phyloP scores from a whole-genome alignment of 2,888 invertebrate species.

The Lapara coniferarum region DNA sequence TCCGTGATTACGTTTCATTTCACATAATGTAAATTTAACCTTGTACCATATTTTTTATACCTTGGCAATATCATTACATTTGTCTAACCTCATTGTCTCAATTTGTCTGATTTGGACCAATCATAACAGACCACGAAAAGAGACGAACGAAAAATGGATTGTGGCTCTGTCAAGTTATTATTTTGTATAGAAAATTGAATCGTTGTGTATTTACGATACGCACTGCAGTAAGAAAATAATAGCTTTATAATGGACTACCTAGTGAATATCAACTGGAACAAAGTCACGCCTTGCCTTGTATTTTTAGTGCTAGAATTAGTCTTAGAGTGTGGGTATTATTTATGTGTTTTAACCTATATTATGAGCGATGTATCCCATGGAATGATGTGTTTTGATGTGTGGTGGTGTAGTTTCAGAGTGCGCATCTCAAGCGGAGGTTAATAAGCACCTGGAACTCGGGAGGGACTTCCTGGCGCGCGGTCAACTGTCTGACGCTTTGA shows the following conservation, averaged over 20 bases:
- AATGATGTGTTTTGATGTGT: conserved; percentile 46
- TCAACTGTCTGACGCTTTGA: conserved; percentile 97
- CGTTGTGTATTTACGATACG: conserved; percentile 56
- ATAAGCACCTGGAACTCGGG: conserved; percentile 97
- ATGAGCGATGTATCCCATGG: conserved; percentile 43
- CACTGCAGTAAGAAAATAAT: conserved; percentile 58
- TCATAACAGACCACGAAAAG: conserved; percentile 82
- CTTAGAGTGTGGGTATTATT: conserved; percentile 84
- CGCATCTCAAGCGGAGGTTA: conserved; percentile 90
- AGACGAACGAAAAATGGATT: conserved; percentile 78
- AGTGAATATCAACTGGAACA: conserved; percentile 84
- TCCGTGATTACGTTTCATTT: neutral
- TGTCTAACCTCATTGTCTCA: conserved; percentile 21
- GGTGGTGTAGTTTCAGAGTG: conserved; percentile 86
- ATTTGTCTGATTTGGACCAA: conserved; percentile 81
- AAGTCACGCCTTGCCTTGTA: conserved; percentile 86
- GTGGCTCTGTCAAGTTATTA: conserved; percentile 74
- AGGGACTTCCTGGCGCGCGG: conserved; percentile 95
- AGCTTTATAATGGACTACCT: conserved; percentile 78
- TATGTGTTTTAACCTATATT: conserved; percentile 49
- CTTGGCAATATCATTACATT: conserved; percentile 18
- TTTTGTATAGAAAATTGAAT: conserved; percentile 66
- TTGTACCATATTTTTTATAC: conserved; percentile 8
- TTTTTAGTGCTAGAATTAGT: conserved; percentile 87
- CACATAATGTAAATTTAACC: neutral